Evolutionary conservation across 2,888 invertebrate species (phyloP).

Genomic region (Cordylochernes scorpioides): DNA sequence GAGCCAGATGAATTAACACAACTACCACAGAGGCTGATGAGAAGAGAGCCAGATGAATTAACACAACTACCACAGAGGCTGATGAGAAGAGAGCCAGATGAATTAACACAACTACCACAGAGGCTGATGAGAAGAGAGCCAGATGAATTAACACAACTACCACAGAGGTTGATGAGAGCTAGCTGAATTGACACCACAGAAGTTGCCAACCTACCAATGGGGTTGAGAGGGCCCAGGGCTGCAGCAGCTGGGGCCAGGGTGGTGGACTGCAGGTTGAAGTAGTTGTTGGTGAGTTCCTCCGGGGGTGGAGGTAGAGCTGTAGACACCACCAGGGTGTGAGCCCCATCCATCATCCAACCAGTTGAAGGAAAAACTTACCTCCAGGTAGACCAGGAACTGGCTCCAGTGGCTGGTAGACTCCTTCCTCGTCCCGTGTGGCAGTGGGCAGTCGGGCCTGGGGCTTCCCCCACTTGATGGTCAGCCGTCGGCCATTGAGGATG

Average conservation of each 20-base stretch:
- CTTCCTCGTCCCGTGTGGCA: constrained; percentile 17
- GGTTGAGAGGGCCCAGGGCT: constrained; percentile 15
- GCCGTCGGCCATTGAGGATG: constrained; percentile 48
- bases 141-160: too few relatives aligned
- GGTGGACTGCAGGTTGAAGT: too few relatives aligned
- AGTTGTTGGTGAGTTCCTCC: constrained; percentile 31
- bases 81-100: too few relatives aligned
- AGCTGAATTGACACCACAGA: too few relatives aligned
- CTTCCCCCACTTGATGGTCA: constrained; percentile 96
- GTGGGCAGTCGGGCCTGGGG: constrained; percentile 45
- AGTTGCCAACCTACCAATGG: too few relatives aligned
- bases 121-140: too few relatives aligned
- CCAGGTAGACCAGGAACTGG: constrained; percentile 52
- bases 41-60: too few relatives aligned
- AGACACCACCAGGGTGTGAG: constrained; percentile 6
- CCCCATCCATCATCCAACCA: constrained; percentile 2
- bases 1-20: too few relatives aligned
- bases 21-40: too few relatives aligned
- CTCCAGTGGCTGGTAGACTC: constrained; percentile 28
- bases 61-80: too few relatives aligned
- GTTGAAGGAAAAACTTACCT: constrained; percentile 16
- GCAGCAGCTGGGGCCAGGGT: constrained; percentile 24
- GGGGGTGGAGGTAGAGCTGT: constrained; percentile 34
- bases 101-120: too few relatives aligned
- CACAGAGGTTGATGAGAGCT: too few relatives aligned